These are phyloP conservation scores for Agrypnia vestita DNA, from an alignment of 1,140 invertebrate species.

Conservation along the genomic window DNA sequence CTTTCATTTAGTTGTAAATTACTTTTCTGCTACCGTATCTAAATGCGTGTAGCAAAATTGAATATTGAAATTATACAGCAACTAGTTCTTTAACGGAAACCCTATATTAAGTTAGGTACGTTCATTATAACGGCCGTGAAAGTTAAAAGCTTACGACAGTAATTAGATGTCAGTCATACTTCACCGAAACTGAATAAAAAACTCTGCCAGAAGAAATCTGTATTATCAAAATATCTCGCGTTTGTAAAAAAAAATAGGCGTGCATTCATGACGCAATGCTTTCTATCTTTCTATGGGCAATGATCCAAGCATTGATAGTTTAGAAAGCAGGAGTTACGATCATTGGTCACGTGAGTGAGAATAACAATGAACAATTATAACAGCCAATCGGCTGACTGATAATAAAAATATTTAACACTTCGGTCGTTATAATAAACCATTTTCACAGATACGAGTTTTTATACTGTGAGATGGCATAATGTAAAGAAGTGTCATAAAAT, in stretches of 20 bases:
- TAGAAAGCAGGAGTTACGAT: constrained; percentile 42
- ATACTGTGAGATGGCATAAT: background rate
- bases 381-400: background rate
- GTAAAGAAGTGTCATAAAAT: too few species aligned
- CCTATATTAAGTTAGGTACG: too few species aligned
- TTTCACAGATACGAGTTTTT: background rate
- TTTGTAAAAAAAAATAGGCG: background rate
- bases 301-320: constrained; percentile 9
- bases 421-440: constrained; percentile 1
- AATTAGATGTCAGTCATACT: constrained; percentile 42
- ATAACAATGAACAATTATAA: background rate
- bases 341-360: background rate
- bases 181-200: constrained; percentile 26
- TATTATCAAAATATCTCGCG: constrained; percentile 8
- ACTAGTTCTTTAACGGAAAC: too few species aligned
- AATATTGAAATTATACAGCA: too few species aligned
- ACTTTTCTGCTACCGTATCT: too few species aligned
- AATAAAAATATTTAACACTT: constrained; percentile 6
- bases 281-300: constrained; percentile 20
- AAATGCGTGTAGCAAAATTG: too few species aligned
- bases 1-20: too few species aligned
- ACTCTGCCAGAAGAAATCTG: constrained; percentile 16
- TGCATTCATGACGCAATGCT: constrained; percentile 23
- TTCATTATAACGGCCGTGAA: constrained; percentile 40
- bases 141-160: constrained; percentile 48